Conservation (phyloP, 1,140 invertebrate species). For the Cotesia chilonis region DNA sequence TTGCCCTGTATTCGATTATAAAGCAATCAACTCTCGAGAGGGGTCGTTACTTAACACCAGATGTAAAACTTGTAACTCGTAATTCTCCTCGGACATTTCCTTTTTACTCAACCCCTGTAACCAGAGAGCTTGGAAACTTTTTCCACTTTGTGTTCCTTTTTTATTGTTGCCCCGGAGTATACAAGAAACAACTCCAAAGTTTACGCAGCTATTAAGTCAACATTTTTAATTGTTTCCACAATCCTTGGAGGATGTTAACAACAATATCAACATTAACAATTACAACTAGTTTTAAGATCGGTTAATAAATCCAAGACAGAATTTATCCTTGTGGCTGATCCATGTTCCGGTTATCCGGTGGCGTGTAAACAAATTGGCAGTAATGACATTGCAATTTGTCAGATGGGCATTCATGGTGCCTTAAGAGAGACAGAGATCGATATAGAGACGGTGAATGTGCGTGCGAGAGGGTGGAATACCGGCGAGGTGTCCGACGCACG, state of each 20-base stretch:
- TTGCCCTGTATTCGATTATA: constrained; percentile 36
- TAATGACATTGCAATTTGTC: constrained; percentile 63
- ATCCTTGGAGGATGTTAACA: no score
- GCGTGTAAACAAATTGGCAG: constrained; percentile 62
- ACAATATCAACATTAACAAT: no score
- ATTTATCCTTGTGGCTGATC: constrained; percentile 19
- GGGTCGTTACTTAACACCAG: constrained; percentile 36
- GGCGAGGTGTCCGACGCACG: constrained; percentile 30
- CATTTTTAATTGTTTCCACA: no score
- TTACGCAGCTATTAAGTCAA: constrained; percentile 18
- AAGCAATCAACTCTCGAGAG: constrained; percentile 31
- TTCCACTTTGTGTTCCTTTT: constrained; percentile 17
- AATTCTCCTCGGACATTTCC: constrained; percentile 27
- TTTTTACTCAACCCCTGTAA: not conserved
- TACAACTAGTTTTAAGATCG: no score
- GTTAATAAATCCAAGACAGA: no score
- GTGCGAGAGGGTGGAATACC: constrained; percentile 18
- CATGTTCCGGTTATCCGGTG: constrained; percentile 54
- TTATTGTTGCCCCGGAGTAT: not conserved
- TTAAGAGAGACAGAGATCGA: not conserved
- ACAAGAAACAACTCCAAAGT: no score
- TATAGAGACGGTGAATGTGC: constrained; percentile 3
- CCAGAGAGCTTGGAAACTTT: constrained; percentile 30
- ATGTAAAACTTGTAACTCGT: constrained; percentile 36
- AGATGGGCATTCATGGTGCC: constrained; percentile 45